These are phyloP conservation scores for Acanthacorydalis orientalis DNA, from an alignment of 2,888 invertebrate genomes.

Conservation along the genomic window DNA sequence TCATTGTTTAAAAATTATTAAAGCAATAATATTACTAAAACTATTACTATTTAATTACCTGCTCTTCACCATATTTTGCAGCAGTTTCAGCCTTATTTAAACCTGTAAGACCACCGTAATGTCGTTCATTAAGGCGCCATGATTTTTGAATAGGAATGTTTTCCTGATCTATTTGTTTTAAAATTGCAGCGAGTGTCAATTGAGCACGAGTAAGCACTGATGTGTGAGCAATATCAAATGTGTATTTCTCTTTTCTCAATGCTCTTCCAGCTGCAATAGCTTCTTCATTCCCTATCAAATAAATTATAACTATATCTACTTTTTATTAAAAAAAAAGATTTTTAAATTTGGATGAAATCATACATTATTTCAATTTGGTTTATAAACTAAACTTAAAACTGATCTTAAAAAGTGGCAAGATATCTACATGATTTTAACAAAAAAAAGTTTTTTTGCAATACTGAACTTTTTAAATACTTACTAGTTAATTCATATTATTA, in stretches of 20 bases:
- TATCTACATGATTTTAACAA: not conserved
- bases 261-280: constrained; percentile 41
- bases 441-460: too few relatives aligned
- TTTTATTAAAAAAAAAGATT: not conserved
- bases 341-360: too few relatives aligned
- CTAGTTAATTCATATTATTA: too few relatives aligned
- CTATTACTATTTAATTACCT: constrained; percentile 16
- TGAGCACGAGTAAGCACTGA: constrained; percentile 46
- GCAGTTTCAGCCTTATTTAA: constrained; percentile 50
- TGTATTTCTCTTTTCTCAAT: constrained; percentile 36
- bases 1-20: too few relatives aligned
- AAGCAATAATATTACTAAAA: not conserved
- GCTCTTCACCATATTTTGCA: constrained; percentile 45
- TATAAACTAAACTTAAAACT: not conserved
- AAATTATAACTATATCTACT: constrained; percentile 15
- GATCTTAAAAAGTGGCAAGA: not conserved
- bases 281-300: constrained; percentile 34
- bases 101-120: constrained; percentile 49
- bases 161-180: constrained; percentile 39
- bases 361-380: too few relatives aligned
- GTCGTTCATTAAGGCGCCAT: constrained; percentile 47
- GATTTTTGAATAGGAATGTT: constrained; percentile 35
- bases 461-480: too few relatives aligned
- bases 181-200: constrained; percentile 34
- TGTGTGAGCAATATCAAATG: constrained; percentile 43